Conservation (phyloP, 2,888 invertebrate species). For the Leptothorax acervorum region DNA sequence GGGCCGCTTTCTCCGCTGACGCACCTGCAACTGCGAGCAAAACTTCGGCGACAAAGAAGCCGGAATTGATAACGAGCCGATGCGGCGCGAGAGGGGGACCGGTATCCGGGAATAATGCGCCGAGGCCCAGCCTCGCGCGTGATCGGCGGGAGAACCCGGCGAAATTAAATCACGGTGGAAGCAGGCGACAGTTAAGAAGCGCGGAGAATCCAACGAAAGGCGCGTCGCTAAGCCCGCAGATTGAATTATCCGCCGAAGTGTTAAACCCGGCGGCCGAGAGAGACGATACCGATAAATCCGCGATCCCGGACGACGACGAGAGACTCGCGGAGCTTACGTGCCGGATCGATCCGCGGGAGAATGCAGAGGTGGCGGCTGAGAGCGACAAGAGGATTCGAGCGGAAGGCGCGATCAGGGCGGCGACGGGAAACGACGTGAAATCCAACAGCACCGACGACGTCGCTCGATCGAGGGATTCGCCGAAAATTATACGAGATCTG, state of each 20-base stretch:
- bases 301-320: not conserved
- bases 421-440: not conserved
- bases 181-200: conserved; percentile 32
- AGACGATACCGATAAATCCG: conserved; percentile 39
- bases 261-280: conserved; percentile 18
- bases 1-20: not conserved
- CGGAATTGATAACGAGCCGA: conserved; percentile 15
- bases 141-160: not conserved
- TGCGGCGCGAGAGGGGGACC: not conserved
- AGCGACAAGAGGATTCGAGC: not conserved
- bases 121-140: not conserved
- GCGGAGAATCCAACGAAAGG: conserved; percentile 20
- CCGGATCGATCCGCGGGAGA: conserved; percentile 14
- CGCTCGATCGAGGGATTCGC: not conserved
- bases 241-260: conserved; percentile 43
- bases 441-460: not conserved
- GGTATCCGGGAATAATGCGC: not conserved
- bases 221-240: conserved; percentile 1
- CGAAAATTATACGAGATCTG: conserved; percentile 16
- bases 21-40: not conserved
- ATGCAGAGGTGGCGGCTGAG: no score
- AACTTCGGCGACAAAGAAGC: not conserved
- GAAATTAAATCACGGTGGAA: conserved; percentile 25
- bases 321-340: not conserved
- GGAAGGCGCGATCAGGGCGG: not conserved